A percentile compares a stretch with the other conserved stretches of the same genome.
Evolutionary conservation across 2,113 vertebrate genomes (phyloP).

Genomic region (Perca flavescens): DNA sequence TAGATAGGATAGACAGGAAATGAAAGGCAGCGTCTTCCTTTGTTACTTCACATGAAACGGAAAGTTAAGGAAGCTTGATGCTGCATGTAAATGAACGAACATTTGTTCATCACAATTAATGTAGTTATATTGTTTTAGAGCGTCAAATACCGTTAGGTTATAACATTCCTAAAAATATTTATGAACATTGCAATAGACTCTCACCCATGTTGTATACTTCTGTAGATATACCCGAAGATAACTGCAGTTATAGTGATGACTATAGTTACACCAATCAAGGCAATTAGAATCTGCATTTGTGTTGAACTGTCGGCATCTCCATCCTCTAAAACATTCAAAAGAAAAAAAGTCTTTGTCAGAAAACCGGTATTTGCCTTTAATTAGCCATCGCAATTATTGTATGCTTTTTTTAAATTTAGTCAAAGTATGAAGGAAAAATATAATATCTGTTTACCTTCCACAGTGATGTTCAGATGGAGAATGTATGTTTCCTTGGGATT

Average conservation of each 20-base stretch:
- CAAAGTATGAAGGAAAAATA: background rate
- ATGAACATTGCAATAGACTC: background rate
- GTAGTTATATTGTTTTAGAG: background rate
- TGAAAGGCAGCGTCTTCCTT: background rate
- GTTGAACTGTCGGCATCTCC: accelerated
- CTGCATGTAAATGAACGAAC: background rate
- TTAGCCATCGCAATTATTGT: too few species aligned
- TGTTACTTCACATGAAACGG: background rate
- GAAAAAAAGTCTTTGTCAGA: background rate
- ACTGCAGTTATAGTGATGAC: background rate
- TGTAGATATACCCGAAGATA: background rate
- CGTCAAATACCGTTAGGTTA: background rate
- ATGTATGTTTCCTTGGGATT: accelerated
- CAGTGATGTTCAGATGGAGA: conserved; percentile 29
- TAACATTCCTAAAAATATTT: background rate
- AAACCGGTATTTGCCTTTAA: background rate
- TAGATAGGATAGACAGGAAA: background rate
- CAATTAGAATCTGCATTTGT: accelerated
- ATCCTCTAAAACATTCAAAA: background rate
- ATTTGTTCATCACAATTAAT: background rate
- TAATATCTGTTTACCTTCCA: conserved; percentile 20
- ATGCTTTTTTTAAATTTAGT: background rate
- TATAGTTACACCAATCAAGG: background rate
- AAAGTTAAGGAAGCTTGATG: background rate
- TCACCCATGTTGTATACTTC: background rate